Evolutionary conservation across 1,140 invertebrate genomes (phyloP), one percentile per base, ranked within the genome.

Genomic region (Laodelphax striatellus): DNA sequence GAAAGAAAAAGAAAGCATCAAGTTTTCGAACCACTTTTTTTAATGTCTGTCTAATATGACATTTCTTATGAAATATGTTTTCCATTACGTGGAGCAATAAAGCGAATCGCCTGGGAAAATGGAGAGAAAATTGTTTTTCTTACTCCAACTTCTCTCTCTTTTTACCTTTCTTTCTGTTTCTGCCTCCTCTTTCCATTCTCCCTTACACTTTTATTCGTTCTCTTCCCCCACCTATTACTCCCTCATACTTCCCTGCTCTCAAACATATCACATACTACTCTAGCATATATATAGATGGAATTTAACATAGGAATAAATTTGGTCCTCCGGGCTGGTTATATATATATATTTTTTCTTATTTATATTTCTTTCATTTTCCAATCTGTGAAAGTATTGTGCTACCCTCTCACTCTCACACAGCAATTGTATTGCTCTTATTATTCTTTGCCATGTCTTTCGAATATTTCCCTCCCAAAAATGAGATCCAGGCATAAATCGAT

Each of bases 51-150:
- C 58, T 54, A 59, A 59, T 59, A 60, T 54, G 58, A 60, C 58
- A 60, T 60, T 60, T 60, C 52, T 52, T 60, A 60, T 60, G 58
- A 60, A 60, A 60, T 60, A 60, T 60, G 52, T 60, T 60, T 54
- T 60, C 58, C 58, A 60, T 60, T 60, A 60, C 58, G 58, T 52
- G 17, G n/a, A 38, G 58, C 58, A 53, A 60, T 60, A 60, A 60
- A 60, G 54, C 50, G 52, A 38, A 11, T 34, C 58, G 50, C 58
- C 38, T 28, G 58, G 58, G 58, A 57, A 60, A 60, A 60, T 52
- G 50, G 58, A 52, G 52, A 54, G 58, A 60, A 60, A 60, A 60
- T 60, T 60, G 58, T 60, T 60, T 60, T 60, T 60, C 17, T 52
- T 60, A 41, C 19, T 38, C 14, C 28, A 21, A 19, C 28, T 34